Evolutionary conservation across 2,113 vertebrate genomes (phyloP), one percentile per base, ranked within the genome.

Genomic region (Sminthopsis crassicaudata): DNA sequence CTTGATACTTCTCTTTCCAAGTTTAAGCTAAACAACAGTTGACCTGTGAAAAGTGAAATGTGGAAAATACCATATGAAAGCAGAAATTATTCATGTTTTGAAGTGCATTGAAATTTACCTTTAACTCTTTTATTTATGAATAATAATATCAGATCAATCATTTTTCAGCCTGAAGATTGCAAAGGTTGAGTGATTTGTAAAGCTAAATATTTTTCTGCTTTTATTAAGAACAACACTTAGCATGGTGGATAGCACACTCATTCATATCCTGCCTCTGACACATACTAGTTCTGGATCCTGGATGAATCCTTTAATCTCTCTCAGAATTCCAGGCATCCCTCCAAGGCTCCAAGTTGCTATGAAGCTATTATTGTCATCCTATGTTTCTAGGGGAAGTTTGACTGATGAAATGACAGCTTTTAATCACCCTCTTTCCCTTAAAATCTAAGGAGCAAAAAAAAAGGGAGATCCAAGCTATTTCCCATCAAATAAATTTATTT

Each of bases 41-140:
- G 93, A 14, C 46, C 54, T 96, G 14, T 94, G 51, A 95, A 97
- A 94, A 95, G 96, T 84, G 67, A 84, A 84, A 84, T 84, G 67
- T 84, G 36, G 67, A 42, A 84, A 84, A 84, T 84, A 19, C n/a
- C 42, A n/a, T 90, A 91, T 55, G 42, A 55, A 93, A 93, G 67
- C 67, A 84, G 14, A 95, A 95, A 89, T 16, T 60, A 57, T 48
- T 92, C 7, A 42, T 52, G 88, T 50, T 95, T 96, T 93, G 67
- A 84, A 95, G 54, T 54, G 6, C 55, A 55, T 89, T 52, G 57
- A 95, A 93, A 94, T 8, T 1, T 90, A 0, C 54, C 76, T 50
- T 14, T 89, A 91, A 90, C 60, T 93, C 89, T 94, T 93, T 50
- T 26, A 51, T 51, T 36, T 52, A 76, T 57, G 14, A 94, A 52